Evolutionary conservation across 2,797 vertebrate genomes (phyloP), one percentile per base, ranked within the genome.

Genomic region (Megaceryle alcyon): DNA sequence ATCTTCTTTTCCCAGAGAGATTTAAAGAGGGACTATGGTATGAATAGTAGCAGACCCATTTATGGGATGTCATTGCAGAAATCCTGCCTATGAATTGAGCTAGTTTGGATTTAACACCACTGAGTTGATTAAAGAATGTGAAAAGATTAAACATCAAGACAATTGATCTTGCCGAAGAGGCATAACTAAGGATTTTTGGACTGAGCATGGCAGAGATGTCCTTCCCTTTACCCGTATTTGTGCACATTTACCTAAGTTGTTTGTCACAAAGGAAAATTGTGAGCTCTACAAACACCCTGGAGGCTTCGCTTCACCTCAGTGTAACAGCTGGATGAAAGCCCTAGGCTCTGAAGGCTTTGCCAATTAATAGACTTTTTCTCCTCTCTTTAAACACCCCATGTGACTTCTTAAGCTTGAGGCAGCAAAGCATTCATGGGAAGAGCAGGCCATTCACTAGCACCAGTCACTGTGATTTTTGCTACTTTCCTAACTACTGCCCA

Each of bases 371-470:
- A 29, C 51, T 29, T 80, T 90, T 94, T 82, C 82, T 88, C 43
- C 37, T 95, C 63, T 92, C 75, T 86, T 92, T 86, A 82, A 86
- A 92, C 17, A 80, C 31, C 35, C 59, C 65, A 9, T 33, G 68
- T 91, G 82, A 81, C 77, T 91, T 93, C 77, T 84, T 78, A 78
- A 85, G 93, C 79, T 93, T 89, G 63, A 79, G 84, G 88, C 86
- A 95, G 92, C 65, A 87, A 83, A 69, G 31, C 22, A 18, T 59
- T 87, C 70, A 22, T 46, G 72, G 86, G 41, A 85, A 75, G 54
- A 90, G 72, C 81, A 77, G 75, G 46, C 31, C 51, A 18, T 70
- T 89, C 60, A 18, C 59, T 26, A 79, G 53, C 64, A 90, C 65
- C 79, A 81, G 59, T 88, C 88, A 83, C 78, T 87, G 69, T 76